phyloP scores from a whole-genome alignment of 2,888 invertebrate genomes.

The Dryobotodes eremita region DNA sequence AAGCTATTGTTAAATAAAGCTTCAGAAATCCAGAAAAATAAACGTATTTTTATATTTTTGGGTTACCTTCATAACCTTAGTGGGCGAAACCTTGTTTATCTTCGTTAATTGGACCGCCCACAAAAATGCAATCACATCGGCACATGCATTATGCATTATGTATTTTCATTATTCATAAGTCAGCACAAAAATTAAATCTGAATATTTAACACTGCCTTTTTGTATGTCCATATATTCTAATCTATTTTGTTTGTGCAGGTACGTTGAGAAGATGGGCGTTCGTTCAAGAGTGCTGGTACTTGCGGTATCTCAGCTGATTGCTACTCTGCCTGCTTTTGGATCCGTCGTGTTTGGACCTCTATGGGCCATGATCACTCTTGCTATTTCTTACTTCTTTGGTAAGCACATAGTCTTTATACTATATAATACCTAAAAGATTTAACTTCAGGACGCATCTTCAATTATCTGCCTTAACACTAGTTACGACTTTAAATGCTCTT shows the following conservation, averaged over 20 bases:
- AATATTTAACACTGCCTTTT: conserved; percentile 25
- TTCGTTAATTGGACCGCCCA: conserved; percentile 22
- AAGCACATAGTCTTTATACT: conserved; percentile 66
- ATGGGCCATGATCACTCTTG: conserved; percentile 96
- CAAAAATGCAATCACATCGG: conserved; percentile 21
- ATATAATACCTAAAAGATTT: too few species aligned
- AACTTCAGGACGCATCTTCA: too few species aligned
- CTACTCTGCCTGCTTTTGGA: conserved; percentile 96
- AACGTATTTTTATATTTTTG: neutral
- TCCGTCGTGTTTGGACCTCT: conserved; percentile 95
- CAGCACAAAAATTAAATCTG: conserved; percentile 36
- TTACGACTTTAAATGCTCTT: too few species aligned
- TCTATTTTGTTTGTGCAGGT: conserved; percentile 77
- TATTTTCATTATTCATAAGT: conserved; percentile 1
- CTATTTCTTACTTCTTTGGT: conserved; percentile 97
- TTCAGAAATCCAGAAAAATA: neutral
- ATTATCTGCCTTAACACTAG: too few species aligned
- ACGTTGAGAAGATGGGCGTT: conserved; percentile 96
- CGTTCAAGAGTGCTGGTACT: conserved; percentile 95
- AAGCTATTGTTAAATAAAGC: neutral
- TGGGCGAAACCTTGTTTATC: conserved; percentile 21
- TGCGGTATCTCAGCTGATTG: conserved; percentile 95
- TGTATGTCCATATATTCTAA: neutral
- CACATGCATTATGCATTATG: conserved; percentile 1
- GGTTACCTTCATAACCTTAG: neutral